Conservation (phyloP, 2,113 vertebrate genomes). For the Alosa alosa region DNA sequence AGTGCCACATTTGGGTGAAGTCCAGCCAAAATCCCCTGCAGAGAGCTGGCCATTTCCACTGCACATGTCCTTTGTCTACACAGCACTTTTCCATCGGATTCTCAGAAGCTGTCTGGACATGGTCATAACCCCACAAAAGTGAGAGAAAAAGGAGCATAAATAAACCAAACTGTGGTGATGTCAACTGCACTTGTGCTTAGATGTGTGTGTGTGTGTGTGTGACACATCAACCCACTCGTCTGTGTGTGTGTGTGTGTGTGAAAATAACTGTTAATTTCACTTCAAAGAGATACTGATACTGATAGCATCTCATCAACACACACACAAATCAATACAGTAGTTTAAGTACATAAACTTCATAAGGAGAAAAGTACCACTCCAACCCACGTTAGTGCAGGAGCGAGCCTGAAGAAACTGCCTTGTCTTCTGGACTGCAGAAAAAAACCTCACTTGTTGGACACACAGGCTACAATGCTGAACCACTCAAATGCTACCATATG, state of each 20-base stretch:
- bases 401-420: not conserved
- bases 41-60: not conserved
- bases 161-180: conserved; percentile 1
- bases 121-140: not conserved
- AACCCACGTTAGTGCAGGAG: not conserved
- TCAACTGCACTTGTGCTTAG: not conserved
- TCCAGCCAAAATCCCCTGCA: not conserved
- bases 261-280: no score
- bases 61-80: not conserved
- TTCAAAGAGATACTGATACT: no score
- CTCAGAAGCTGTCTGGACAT: not conserved
- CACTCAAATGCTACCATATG: not conserved
- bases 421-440: not conserved
- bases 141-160: not conserved
- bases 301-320: no score
- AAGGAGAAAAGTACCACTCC: no score
- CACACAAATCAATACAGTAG: not conserved
- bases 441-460: not conserved
- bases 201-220: not conserved
- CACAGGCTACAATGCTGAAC: not conserved
- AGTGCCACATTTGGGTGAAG: not conserved
- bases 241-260: not conserved
- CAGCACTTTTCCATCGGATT: not conserved
- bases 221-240: not conserved
- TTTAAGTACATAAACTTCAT: not conserved